These are phyloP conservation scores for Radopholus similis DNA, from an alignment of 1,140 invertebrate genomes.

Conservation along the genomic window DNA sequence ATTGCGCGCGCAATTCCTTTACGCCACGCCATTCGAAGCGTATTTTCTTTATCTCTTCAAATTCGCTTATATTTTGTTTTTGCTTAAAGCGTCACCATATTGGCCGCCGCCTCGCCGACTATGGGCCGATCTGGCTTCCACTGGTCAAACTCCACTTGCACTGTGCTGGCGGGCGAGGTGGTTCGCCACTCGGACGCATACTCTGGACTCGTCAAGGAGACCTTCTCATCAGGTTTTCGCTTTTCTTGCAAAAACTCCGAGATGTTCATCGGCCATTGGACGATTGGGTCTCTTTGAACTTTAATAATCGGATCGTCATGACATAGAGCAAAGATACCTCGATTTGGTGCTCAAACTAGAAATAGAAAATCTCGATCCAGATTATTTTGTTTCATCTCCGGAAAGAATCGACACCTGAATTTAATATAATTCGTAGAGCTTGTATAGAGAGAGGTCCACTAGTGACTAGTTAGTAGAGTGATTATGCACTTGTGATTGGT, in stretches of 20 bases:
- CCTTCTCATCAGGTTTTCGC: conserved; percentile 28
- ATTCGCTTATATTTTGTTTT: background rate
- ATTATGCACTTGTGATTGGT: no score
- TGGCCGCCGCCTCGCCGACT: conserved; percentile 24
- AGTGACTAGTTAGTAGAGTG: no score
- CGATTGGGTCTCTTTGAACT: no score
- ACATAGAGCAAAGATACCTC: no score
- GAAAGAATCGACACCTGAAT: background rate
- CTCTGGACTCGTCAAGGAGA: conserved; percentile 26
- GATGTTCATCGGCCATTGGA: no score
- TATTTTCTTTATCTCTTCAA: background rate
- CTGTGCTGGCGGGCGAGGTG: conserved; percentile 36
- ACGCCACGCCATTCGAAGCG: conserved; percentile 19
- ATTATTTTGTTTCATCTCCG: background rate
- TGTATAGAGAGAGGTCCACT: no score
- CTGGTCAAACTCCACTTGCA: conserved; percentile 42
- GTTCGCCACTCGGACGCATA: conserved; percentile 29
- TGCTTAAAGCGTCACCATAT: conserved; percentile 29
- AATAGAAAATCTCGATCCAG: no score
- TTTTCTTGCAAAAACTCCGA: no score
- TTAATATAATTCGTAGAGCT: background rate
- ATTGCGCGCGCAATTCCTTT: conserved; percentile 31
- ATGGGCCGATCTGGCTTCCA: conserved; percentile 38
- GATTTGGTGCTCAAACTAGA: no score
- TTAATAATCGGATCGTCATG: no score